phyloP scores from a whole-genome alignment of 2,888 invertebrate species.

The Meandrusa payeni region DNA sequence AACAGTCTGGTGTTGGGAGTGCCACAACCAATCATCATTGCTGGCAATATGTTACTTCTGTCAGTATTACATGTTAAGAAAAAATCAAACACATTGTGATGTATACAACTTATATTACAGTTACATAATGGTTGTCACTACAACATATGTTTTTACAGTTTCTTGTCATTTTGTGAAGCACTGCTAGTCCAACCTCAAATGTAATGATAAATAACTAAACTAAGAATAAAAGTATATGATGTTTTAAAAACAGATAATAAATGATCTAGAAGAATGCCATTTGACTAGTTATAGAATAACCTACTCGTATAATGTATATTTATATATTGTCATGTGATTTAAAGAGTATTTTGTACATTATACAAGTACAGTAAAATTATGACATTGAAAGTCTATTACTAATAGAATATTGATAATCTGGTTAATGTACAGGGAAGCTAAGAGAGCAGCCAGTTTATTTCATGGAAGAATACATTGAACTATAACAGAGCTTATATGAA shows the following conservation, averaged over 20 bases:
- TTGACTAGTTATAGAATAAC: constrained; percentile 42
- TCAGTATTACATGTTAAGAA: neutral
- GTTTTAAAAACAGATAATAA: no score
- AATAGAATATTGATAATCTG: no score
- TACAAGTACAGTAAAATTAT: no score
- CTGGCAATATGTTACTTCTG: no score
- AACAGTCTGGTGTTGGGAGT: no score
- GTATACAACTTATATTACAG: constrained; percentile 22
- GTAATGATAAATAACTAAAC: constrained; percentile 24
- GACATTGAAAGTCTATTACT: no score
- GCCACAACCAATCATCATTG: no score
- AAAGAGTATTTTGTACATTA: constrained; percentile 7
- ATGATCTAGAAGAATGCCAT: constrained; percentile 39
- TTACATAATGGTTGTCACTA: constrained; percentile 18
- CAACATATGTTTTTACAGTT: constrained; percentile 19
- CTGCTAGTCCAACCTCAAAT: constrained; percentile 33
- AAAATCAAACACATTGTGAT: constrained; percentile 13
- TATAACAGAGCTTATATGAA: constrained; percentile 2
- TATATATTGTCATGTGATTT: constrained; percentile 26
- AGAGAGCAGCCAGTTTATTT: neutral
- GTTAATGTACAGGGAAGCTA: no score
- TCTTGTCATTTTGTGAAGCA: constrained; percentile 20
- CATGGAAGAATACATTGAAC: constrained; percentile 17
- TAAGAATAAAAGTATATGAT: constrained; percentile 29
- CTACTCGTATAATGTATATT: no score